Conservation (phyloP, 37 sponge, comb jelly and placozoan genomes). For the Eunapius fragilis region DNA sequence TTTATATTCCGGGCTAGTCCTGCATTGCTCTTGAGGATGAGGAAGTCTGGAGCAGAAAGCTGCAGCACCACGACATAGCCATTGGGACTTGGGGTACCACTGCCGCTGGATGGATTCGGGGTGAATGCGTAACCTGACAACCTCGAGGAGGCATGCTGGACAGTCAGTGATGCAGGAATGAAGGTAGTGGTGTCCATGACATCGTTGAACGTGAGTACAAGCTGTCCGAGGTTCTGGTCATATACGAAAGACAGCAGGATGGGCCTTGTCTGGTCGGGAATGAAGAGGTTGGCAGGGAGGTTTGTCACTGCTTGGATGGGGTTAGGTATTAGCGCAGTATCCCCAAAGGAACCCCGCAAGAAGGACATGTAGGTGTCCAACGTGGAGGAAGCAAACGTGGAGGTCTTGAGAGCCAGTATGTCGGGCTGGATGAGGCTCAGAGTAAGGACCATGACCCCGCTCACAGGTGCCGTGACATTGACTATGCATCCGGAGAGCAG, state of each 20-base stretch:
- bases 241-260: slow-evolving; percentile 67
- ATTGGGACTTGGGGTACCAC: slow-evolving; percentile 73
- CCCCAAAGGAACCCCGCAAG: slow-evolving; percentile 43
- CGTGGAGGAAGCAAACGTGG: slow-evolving; percentile 58
- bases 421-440: slow-evolving; percentile 59
- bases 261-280: slow-evolving; percentile 78
- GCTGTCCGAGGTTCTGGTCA: slow-evolving; percentile 69
- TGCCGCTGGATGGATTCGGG: slow-evolving; percentile 35
- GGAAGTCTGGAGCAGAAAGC: slow-evolving; percentile 80
- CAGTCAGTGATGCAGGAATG: slow-evolving; percentile 78
- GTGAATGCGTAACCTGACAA: slow-evolving; percentile 57
- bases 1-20: slow-evolving; percentile 67
- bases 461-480: not conserved
- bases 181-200: slow-evolving; percentile 74
- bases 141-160: slow-evolving; percentile 64
- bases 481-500: slow-evolving; percentile 67
- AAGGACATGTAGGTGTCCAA: slow-evolving; percentile 70
- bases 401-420: slow-evolving; percentile 61
- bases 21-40: slow-evolving; percentile 76
- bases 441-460: slow-evolving; percentile 52
- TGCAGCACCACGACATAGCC: slow-evolving; percentile 77
- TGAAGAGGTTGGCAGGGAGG: slow-evolving; percentile 32
- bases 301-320: slow-evolving; percentile 20
- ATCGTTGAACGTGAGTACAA: slow-evolving; percentile 88
- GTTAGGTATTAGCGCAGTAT: slow-evolving; percentile 38